Conservation (phyloP, 1,140 invertebrate species). For the Dryas iulia region DNA sequence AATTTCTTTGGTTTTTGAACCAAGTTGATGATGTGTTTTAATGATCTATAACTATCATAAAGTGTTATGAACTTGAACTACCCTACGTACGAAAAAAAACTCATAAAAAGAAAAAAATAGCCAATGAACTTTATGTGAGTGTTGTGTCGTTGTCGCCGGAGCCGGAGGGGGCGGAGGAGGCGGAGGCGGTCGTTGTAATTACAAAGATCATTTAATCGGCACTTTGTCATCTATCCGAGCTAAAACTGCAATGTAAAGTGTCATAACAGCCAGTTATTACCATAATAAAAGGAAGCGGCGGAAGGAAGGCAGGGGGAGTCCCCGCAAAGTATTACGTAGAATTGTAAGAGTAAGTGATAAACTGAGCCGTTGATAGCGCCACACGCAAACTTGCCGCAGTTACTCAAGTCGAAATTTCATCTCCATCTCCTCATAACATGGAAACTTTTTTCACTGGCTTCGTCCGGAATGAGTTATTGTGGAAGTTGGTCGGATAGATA, state of each 20-base stretch:
- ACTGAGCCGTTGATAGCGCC: constrained; percentile 15
- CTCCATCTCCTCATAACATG: constrained; percentile 15
- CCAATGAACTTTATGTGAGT: not conserved
- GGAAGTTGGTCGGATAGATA: constrained; percentile 35
- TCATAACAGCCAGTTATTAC: not conserved
- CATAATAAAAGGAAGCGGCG: not conserved
- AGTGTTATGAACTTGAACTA: no score
- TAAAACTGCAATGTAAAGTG: not conserved
- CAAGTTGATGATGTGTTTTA: no score
- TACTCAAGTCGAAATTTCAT: constrained; percentile 20
- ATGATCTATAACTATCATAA: no score
- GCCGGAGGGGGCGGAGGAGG: no score
- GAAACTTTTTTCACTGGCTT: constrained; percentile 23
- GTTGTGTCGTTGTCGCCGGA: no score
- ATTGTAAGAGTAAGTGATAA: constrained; percentile 10
- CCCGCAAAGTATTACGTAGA: not conserved
- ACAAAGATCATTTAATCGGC: not conserved
- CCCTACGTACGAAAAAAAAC: no score
- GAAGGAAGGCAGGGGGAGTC: not conserved
- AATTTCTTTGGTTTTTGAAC: no score
- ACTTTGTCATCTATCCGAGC: not conserved
- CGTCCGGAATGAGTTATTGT: constrained; percentile 34
- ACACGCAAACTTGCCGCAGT: constrained; percentile 9
- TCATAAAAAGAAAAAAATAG: no score
- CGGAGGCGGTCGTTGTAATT: not conserved